Conservation (phyloP, 1,140 invertebrate species). For the Oryctes rhinoceros region DNA sequence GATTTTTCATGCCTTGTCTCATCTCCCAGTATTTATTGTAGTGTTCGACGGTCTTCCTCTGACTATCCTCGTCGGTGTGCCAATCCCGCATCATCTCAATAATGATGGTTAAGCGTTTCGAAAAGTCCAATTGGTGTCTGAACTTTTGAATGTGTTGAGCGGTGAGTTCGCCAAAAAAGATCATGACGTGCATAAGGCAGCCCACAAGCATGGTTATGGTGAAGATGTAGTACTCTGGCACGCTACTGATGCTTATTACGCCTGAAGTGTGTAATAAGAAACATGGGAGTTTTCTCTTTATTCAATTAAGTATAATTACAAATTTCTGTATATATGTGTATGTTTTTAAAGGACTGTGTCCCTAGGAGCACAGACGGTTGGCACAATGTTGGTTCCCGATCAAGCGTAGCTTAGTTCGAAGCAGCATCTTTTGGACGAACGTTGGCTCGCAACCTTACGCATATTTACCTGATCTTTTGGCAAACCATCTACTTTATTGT, state of each 20-base stretch:
- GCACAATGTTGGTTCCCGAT: too few species aligned
- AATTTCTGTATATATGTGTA: too few species aligned
- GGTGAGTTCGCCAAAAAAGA: constrained; percentile 35
- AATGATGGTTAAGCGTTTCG: constrained; percentile 9
- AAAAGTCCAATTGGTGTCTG: constrained; percentile 3
- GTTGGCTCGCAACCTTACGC: too few species aligned
- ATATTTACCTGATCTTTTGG: too few species aligned
- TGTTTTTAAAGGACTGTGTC: too few species aligned
- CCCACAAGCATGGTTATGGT: neutral
- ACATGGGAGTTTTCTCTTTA: too few species aligned
- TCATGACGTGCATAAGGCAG: constrained; percentile 37
- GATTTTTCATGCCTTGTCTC: neutral
- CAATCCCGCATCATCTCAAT: constrained; percentile 10
- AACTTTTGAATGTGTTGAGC: constrained; percentile 35
- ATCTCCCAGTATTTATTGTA: constrained; percentile 40
- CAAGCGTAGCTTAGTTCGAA: too few species aligned
- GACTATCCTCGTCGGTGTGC: neutral
- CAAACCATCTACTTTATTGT: too few species aligned
- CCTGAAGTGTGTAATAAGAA: neutral
- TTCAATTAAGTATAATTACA: too few species aligned
- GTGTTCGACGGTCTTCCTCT: neutral
- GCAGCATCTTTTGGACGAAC: too few species aligned
- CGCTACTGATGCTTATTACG: neutral
- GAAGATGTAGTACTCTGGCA: neutral
- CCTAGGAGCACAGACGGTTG: too few species aligned